Conservation (phyloP, 2,113 vertebrate species). For the Ramphastos sulfuratus region DNA sequence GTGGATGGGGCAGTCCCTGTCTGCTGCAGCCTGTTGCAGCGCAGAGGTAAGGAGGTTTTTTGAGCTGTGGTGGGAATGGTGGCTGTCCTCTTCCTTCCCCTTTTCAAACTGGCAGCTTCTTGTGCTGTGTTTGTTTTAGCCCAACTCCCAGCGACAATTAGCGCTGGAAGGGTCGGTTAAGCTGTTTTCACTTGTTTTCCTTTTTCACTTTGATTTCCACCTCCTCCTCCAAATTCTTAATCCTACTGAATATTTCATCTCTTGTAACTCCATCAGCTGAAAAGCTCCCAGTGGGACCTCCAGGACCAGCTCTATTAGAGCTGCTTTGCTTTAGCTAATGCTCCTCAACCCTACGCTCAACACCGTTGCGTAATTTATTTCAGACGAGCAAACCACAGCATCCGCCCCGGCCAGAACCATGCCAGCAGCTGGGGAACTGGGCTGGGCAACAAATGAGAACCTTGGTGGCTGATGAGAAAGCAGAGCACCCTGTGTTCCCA, state of each 20-base stretch:
- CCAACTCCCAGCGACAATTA: constrained; percentile 14
- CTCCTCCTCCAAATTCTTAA: constrained; percentile 58
- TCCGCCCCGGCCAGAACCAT: neutral
- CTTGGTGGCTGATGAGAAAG: neutral
- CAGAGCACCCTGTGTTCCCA: neutral
- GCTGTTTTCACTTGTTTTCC: constrained; percentile 47
- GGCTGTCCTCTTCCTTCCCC: constrained; percentile 20
- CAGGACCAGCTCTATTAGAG: neutral
- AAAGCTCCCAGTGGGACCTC: neutral
- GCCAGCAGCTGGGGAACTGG: neutral
- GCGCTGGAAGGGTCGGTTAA: constrained; percentile 14
- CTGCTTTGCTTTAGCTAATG: neutral
- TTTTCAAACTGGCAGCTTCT: neutral
- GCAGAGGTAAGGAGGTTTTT: neutral
- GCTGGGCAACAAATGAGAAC: neutral
- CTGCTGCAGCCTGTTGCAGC: neutral
- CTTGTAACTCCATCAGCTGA: neutral
- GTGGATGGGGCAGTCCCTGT: rapidly evolving
- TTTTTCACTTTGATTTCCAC: constrained; percentile 50
- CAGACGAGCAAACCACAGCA: neutral
- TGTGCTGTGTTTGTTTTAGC: constrained; percentile 28
- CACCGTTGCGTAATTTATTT: neutral
- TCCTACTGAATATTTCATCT: constrained; percentile 60
- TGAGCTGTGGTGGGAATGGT: neutral
- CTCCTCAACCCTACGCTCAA: neutral